Base-by-base conservation (phyloP, 2,797 vertebrate species). In the Rhynchotus rufescens region DNA sequence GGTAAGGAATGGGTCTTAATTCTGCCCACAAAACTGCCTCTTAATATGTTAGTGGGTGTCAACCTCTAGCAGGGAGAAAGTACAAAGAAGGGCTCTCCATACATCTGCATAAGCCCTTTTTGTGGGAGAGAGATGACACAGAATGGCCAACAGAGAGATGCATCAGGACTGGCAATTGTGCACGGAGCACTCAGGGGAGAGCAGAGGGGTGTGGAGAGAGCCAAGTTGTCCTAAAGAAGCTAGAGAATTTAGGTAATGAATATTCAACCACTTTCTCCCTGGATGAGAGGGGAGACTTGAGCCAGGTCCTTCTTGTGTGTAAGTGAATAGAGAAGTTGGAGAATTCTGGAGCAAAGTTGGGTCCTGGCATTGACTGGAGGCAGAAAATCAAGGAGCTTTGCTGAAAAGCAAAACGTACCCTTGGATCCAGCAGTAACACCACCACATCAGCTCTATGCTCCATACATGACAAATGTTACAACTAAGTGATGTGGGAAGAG, bases 1-100 rank as follows among this genome's bases (percentile, higher is more conserved):
- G 59, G 28, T 16, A 30, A 88, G 62, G 80, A 93, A 91, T 62
- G 74, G 51, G 34, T 30, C 79, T 72, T 91, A 84, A 95, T 82
- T 90, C 86, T 1, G 9, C 36, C 51, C 54, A 62, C 61, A 84
- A 80, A 38, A 28, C 34, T 84, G 81, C 65, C 59, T 59, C 10
- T 59, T 72, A 80, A 72, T 52, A 72, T 6, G 54, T 85, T 12
- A 75, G 74, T 1, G 3, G 75, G 38, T 90, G 71, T 60, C 60
- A 79, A 34, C 14, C 77, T 76, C 73, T 23, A 85, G 75, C 64
- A 89, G 71, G 44, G 17, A 32, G 38, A 10, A 66, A 64, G 30
- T 3, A 5, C n/a, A 66, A 69, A 75, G 40, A 11, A 57, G 4
- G 15, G 76, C 38, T 76, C 16, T 91, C 42, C 20, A 26, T 14